Base-by-base conservation (phyloP, 2,113 vertebrate species). In the Brachyhypopomus occidentalis region DNA sequence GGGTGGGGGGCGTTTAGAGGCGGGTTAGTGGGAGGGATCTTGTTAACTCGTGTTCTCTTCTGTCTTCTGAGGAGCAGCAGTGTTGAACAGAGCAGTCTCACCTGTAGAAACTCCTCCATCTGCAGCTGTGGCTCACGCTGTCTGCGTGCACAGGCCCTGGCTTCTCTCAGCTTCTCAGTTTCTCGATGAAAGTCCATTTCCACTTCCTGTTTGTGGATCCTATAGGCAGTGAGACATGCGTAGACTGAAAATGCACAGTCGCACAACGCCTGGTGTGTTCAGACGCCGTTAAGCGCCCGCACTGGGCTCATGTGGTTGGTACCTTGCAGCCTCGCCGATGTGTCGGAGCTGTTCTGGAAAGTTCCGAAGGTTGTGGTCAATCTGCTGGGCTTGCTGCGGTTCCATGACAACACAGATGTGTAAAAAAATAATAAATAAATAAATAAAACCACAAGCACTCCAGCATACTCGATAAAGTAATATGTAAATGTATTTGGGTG, bases 131-230 rank as follows among this genome's bases (percentile, higher is more conserved):
- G 82, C 41, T 83, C 88, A 0, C 87, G 83, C 5, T 92, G 88
- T 60, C 80, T 87, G 79, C 87, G 86, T 74, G 84, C 83, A 52
- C 87, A 88, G n/a, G 82, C 2, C 55, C 89, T 92, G 25, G 91
- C 90, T 71, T 92, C 88, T 74, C 90, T 86, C 12, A 92, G 79
- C 81, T 90, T 93, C 76, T 88, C 85, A 7, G 88, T 64, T 79
- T 94, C 88, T 83, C 73, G 89, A 67, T 92, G 86, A 77, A 91
- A 92, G 59, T 94, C 93, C 12, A 63, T 12, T 36, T 92, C 86
- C 4, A 94, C 88, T 38, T 94, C 94, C 9, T 92, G 91, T 86
- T 92, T 93, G 48, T 89, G 90, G 45, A 93, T 88, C 76, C 93
- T 94, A 22, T 8, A 71, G 14, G 1, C 1, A 23, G 6, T 0